Evolutionary conservation across 2,888 invertebrate species (phyloP).

Genomic region (Zelleria hepariella): DNA sequence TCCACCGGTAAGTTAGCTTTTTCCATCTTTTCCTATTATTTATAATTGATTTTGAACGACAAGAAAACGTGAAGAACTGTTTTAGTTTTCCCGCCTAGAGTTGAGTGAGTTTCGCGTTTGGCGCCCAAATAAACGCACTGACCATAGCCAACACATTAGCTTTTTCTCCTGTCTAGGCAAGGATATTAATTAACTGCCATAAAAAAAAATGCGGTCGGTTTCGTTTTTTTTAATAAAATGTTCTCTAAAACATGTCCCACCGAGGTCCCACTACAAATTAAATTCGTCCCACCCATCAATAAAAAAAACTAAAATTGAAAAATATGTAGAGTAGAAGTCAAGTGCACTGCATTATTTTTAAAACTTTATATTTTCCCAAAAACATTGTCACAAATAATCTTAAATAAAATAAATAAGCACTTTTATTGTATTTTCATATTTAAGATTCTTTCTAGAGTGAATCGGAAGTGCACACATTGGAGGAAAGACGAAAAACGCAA

Average conservation of each 20-base stretch:
- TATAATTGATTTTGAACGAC: background rate
- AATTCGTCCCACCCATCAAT: too few species aligned
- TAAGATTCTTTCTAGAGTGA: conserved; percentile 2
- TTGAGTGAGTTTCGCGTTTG: background rate
- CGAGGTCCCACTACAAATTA: too few species aligned
- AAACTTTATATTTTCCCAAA: background rate
- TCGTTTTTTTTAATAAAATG: too few species aligned
- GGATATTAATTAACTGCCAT: too few species aligned
- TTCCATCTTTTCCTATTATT: conserved; percentile 30
- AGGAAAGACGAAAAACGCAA: conserved; percentile 28
- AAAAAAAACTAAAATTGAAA: too few species aligned
- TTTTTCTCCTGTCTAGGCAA: too few species aligned
- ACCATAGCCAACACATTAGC: too few species aligned
- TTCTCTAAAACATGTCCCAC: too few species aligned
- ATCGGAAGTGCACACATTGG: conserved; percentile 56
- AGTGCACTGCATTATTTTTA: too few species aligned
- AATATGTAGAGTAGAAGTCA: too few species aligned
- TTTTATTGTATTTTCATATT: background rate
- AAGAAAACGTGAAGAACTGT: background rate
- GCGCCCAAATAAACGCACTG: too few species aligned
- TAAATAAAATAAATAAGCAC: background rate
- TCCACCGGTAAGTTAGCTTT: conserved; percentile 38
- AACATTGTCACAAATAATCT: background rate
- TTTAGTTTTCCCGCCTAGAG: background rate
- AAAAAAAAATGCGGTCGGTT: too few species aligned